phyloP scores from a whole-genome alignment of 2,113 vertebrate genomes.

The Halichoeres trimaculatus region DNA sequence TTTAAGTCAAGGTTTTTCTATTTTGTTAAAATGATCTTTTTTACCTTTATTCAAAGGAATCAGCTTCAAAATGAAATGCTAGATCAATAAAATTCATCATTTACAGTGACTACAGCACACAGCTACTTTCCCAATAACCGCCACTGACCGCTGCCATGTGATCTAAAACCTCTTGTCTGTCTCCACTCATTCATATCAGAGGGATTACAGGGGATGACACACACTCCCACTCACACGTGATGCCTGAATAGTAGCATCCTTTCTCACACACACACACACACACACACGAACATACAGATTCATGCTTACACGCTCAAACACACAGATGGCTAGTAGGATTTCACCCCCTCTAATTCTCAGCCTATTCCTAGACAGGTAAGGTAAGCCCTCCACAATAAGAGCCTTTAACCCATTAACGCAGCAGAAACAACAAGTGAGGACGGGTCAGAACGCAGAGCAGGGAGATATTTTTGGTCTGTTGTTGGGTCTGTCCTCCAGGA shows the following conservation, averaged over 20 bases:
- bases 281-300: constrained; percentile 14
- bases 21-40: neutral
- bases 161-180: constrained; percentile 46
- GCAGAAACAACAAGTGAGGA: constrained; percentile 9
- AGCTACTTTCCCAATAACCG: constrained; percentile 28
- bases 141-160: constrained; percentile 29
- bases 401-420: neutral
- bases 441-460: neutral
- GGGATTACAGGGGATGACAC: constrained; percentile 66
- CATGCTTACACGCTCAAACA: neutral
- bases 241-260: constrained; percentile 23
- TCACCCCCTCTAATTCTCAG: constrained; percentile 46
- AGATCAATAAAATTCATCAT: neutral
- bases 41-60: neutral
- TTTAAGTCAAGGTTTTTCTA: neutral
- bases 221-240: constrained; percentile 51
- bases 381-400: constrained; percentile 31
- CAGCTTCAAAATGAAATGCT: too few species aligned
- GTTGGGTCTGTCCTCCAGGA: neutral
- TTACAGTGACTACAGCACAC: neutral
- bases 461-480: neutral
- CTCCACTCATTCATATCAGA: constrained; percentile 68
- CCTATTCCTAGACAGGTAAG: constrained; percentile 57
- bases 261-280: constrained; percentile 22
- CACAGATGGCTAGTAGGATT: constrained; percentile 57